These are phyloP conservation scores for Delia radicum DNA, from an alignment of 1,140 invertebrate species.

Conservation along the genomic window DNA sequence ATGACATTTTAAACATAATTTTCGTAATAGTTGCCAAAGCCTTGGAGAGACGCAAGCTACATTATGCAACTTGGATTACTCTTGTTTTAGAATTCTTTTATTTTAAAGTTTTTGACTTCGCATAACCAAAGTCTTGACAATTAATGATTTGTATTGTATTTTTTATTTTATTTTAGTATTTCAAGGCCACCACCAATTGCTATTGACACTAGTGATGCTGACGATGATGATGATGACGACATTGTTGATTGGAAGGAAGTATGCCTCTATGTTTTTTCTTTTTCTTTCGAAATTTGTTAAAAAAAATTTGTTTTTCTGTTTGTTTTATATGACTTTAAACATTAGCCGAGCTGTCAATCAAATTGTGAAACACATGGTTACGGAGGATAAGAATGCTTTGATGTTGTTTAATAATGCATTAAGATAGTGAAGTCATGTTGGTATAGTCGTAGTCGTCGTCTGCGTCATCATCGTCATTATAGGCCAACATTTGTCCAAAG, in stretches of 20 bases:
- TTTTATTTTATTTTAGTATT: background rate
- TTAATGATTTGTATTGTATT: background rate
- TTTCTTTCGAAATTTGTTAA: background rate
- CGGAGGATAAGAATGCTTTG: background rate
- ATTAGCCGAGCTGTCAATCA: conserved; percentile 1
- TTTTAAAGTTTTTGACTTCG: background rate
- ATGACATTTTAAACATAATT: background rate
- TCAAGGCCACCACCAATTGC: background rate
- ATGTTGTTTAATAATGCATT: conserved; percentile 8
- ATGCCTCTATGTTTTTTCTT: background rate
- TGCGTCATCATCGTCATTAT: no score
- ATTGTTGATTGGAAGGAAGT: background rate
- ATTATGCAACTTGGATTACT: background rate
- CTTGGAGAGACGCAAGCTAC: background rate
- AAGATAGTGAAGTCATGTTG: background rate
- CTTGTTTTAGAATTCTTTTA: background rate
- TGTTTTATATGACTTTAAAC: background rate
- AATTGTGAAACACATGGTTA: background rate
- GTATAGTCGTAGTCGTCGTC: no score
- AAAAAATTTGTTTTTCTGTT: background rate
- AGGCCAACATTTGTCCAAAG: background rate
- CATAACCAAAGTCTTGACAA: background rate
- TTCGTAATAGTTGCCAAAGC: background rate
- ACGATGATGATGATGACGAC: background rate
- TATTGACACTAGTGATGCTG: background rate